Base-by-base conservation (phyloP, 2,797 vertebrate species). In the Rhabdomys pumilio region DNA sequence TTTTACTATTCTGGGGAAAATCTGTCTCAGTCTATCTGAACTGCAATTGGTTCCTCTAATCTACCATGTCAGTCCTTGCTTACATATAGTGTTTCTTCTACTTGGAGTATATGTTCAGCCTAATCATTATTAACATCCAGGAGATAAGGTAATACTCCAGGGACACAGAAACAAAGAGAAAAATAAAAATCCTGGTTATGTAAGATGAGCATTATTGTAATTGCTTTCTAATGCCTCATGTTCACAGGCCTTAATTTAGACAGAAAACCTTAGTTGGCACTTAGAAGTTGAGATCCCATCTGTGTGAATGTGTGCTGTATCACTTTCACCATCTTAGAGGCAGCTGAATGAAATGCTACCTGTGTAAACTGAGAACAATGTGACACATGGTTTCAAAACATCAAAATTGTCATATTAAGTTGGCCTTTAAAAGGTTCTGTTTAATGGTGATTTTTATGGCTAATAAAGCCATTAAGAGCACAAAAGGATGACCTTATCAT, bases 401-500 rank as follows among this genome's bases (percentile, higher is more conserved):
- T 76, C 13, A 89, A 90, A 93, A 88, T 55, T 93, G n/a, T 90
- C 89, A 94, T 77, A 75, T 90, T 91, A 92, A 72, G 34, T 90
- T 94, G 73, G 4, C 53, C 72, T 93, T 91, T 73, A 76, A 88
- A 94, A 90, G 31, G 10, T 72, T 96, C 6, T 85, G 83, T 69
- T 90, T 90, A 94, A 95, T 82, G 61, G 22, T 41, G 7, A 94
- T 93, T 87, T 94, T 95, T 77, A 73, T 53, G 50, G 86, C 83
- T 95, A 95, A 93, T 96, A 93, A 96, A 96, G 34, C 41, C 82
- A 93, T 91, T 96, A 97, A 96, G 22, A 59, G 88, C 9, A 38
- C 63, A 24, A 65, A 89, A 94, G 29, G 90, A 75, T 92, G 87
- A 95, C 59, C 55, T 92, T 96, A 92, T 92, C 77, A 82, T 85